Evolutionary conservation across 2,888 invertebrate species (phyloP), one percentile per base, ranked within the genome.

Genomic region (Cerastis leucographa): DNA sequence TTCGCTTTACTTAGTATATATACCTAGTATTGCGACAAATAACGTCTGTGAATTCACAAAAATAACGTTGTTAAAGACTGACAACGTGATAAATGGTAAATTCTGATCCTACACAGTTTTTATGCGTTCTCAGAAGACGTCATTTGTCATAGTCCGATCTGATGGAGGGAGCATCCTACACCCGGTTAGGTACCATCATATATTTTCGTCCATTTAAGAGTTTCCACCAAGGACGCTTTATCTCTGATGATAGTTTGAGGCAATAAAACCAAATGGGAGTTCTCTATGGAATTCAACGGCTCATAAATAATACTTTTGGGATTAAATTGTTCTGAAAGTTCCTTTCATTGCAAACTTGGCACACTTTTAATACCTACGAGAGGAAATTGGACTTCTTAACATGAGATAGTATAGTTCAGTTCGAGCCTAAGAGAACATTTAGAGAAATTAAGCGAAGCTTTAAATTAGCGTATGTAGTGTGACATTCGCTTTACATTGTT

Each of bases 141-240:
- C 89, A 92, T 93, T 92, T 93, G 91, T 92, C 92, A 91, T 91
- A 88, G 89, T 80, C 88, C 86, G 80, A 81, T 85, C 74, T 85
- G 85, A 83, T 75, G 84, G 77, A 78, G 46, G 65, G 81, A 86
- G 76, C 76, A 76, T 85, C 84, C 78, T 74, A 72, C 81, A 81
- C 80, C 84, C 87, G 74, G 59, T 49, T 78, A 74, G 40, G 75
- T 76, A 84, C 78, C 77, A 69, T 80, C 77, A 76, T 87, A 86
- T 87, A 88, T 86, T 84, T 78, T 66, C 62, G 74, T 77, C 76
- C 78, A 78, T 85, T 85, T 76, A 77, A 70, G 68, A 73, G 64
- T 67, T 74, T 65, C 40, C 56, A 80, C 67, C 69, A 76, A 79
- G 71, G 76, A 77, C 65, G 61, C 49, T 86, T 77, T 74, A 78